phyloP scores from a whole-genome alignment of 1,140 invertebrate species.

The Trichonephila clavipes region DNA sequence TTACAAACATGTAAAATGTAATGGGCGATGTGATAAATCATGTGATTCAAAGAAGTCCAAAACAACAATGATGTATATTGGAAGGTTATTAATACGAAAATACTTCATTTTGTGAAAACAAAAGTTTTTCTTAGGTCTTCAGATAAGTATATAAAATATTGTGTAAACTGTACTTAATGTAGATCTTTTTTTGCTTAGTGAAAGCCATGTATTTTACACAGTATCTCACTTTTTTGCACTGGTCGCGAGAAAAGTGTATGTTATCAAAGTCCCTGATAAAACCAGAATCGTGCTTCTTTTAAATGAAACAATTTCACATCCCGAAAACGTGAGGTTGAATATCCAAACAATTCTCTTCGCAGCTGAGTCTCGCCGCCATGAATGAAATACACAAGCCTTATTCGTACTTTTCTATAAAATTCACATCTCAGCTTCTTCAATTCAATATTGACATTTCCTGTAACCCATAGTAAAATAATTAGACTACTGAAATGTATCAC shows the following conservation, averaged over 20 bases:
- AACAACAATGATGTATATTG: too few relatives aligned
- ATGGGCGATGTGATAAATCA: too few relatives aligned
- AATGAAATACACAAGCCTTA: too few relatives aligned
- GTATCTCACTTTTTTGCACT: neutral
- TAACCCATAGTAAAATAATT: neutral
- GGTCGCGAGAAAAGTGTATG: neutral
- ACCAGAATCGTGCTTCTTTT: neutral
- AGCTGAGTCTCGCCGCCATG: neutral
- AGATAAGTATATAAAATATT: too few relatives aligned
- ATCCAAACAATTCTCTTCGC: neutral
- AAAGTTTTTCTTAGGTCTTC: too few relatives aligned
- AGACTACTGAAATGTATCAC: neutral
- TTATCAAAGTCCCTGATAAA: neutral
- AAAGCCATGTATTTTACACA: too few relatives aligned
- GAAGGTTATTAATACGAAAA: too few relatives aligned
- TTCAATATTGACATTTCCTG: neutral
- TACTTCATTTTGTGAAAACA: too few relatives aligned
- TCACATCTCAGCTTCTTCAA: neutral
- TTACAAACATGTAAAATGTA: too few relatives aligned
- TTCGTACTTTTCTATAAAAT: neutral
- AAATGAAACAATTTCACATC: neutral
- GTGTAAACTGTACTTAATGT: too few relatives aligned
- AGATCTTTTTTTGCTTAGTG: too few relatives aligned
- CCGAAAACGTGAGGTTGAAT: neutral
- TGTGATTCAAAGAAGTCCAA: too few relatives aligned